Base-by-base conservation (phyloP, 2,113 vertebrate genomes). In the Siniperca knerii region DNA sequence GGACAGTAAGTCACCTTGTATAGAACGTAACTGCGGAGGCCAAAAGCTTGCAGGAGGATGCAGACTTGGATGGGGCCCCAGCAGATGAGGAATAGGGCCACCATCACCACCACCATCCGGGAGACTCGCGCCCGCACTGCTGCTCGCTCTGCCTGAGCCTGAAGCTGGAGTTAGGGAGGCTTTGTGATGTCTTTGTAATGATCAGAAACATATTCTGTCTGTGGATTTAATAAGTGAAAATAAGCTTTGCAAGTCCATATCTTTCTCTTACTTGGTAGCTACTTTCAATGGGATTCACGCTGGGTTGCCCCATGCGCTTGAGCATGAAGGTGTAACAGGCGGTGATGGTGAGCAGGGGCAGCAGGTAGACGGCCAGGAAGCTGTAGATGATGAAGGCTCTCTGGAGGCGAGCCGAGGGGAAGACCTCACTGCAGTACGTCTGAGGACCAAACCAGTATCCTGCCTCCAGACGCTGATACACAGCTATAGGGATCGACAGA, bases 61-160 rank as follows among this genome's bases (percentile, higher is more conserved):
- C 95, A 95, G 57, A 96, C 74, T 86, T 96, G 96, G 68, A 96
- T 95, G 61, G 95, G 96, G 12, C 95, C 96, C 95, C 95, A 96
- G 86, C 95, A 96, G 77, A 96, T 0, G n/a, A 95, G 92, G 77
- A 96, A 96, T 10, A 96, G 90, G 4, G 87, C 83, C 60, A 96
- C 96, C 69, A 95, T 95, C 75, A 96, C 94, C 66, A 95, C 88
- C 84, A 96, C 96, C 96, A 96, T 95, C 23, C 87, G 77, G 74
- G 95, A 95, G 62, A 95, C 93, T 62, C 90, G 84, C 0, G 75
- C 88, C 46, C 93, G 66, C 65, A 95, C 83, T 1, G 94, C 92
- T 4, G 90, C 87, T 68, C 89, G 89, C 67, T 93, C 89, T 8
- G 86, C 83, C 82, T 95, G 91, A 55, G 92, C 87, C 84, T 94